Evolutionary conservation across 1,140 invertebrate genomes (phyloP).

Genomic region (Andricus grossulariae): DNA sequence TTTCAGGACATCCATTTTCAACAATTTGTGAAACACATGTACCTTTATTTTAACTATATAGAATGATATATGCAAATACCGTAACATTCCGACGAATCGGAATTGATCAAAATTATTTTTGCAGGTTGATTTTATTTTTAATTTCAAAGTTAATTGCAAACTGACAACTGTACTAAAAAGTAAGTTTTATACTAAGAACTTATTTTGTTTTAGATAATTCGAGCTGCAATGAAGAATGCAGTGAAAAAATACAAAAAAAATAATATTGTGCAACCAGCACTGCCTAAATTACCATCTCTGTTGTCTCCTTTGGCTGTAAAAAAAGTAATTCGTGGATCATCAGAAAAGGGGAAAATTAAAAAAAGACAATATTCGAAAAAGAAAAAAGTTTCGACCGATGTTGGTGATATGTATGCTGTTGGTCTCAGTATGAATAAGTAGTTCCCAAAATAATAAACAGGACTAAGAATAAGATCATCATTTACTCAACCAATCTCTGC

Average conservation of each 20-base stretch:
- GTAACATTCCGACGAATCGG: no score
- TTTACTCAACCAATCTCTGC: slow-evolving; percentile 33
- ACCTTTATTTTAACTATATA: no score
- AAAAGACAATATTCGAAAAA: slow-evolving; percentile 53
- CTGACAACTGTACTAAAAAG: slow-evolving; percentile 19
- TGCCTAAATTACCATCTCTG: slow-evolving; percentile 27
- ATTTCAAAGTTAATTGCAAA: not conserved
- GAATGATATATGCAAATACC: no score
- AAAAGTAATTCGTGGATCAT: not conserved
- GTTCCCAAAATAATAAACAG: slow-evolving; percentile 2
- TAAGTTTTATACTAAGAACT: slow-evolving; percentile 17
- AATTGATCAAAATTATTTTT: no score
- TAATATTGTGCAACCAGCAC: slow-evolving; percentile 41
- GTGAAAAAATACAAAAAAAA: slow-evolving; percentile 62
- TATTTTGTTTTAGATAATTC: slow-evolving; percentile 51
- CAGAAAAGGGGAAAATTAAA: slow-evolving; percentile 29
- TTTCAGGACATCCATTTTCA: no score
- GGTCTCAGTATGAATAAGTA: slow-evolving; percentile 61
- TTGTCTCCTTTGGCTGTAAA: slow-evolving; percentile 5
- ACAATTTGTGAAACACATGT: no score
- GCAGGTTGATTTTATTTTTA: not conserved
- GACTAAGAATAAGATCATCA: slow-evolving; percentile 11
- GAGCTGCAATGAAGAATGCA: slow-evolving; percentile 54
- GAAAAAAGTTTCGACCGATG: slow-evolving; percentile 53
- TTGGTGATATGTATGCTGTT: slow-evolving; percentile 66